Evolutionary conservation across 2,797 vertebrate species (phyloP), one percentile per base, ranked within the genome.

Genomic region (Anas bernieri): DNA sequence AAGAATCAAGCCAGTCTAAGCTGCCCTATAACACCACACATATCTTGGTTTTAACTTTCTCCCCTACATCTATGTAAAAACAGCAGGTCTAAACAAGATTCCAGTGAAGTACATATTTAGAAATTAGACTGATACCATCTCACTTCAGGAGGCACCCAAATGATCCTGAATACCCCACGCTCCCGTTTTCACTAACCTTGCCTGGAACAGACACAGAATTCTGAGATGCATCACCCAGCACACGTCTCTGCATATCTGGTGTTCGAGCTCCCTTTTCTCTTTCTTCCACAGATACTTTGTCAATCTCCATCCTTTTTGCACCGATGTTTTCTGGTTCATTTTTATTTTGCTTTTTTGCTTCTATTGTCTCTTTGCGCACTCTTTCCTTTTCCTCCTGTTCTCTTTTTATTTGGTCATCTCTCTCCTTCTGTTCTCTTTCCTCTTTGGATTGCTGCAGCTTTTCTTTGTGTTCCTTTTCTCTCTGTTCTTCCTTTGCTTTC

Each of bases 151-250:
- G 46, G 17, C 33, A 39, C 46, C 35, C 17, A 58, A 80, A 66
- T 37, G 17, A 54, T 6, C 20, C 63, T 69, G n/a, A 61, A 12
- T 16, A 72, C 13, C 73, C 43, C 31, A 70, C 17, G 7, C 63
- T 69, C 17, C 23, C 43, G 72, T 73, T 72, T 77, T 81, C 61
- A 93, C 97, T 94, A 48, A 98, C 98, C 98, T 98, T 98, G 96
- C 96, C 86, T 25, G 96, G 39, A 91, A 73, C 66, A 12, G 83
- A 41, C 50, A 69, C 64, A 26, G 95, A 82, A 12, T 84, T 41
- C 26, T 86, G 93, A 26, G 95, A 50, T 33, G 70, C 16, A 61
- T 97, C 97, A 17, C 87, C 92, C 68, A 69, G 23, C 6, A 35
- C 77, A 73, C 37, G 92, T 81, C 96, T 98, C 64, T 97, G 97